phyloP scores from a whole-genome alignment of 2,888 invertebrate species.

The Caenorhabditis japonica region DNA sequence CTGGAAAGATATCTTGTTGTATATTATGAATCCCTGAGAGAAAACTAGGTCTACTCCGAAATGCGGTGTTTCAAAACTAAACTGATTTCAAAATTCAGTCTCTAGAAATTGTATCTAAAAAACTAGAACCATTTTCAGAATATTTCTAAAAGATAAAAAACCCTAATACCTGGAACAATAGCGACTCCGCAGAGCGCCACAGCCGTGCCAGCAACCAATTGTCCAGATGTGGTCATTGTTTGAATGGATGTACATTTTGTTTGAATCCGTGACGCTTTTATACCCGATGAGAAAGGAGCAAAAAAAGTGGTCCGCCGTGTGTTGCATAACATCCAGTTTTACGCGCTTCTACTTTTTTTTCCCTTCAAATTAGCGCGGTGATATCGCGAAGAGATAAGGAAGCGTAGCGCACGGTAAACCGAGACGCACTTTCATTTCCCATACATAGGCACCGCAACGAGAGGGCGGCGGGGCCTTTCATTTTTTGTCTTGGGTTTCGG shows the following conservation, averaged over 20 bases:
- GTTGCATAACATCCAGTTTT: conserved; percentile 48
- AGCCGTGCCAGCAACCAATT: conserved; percentile 44
- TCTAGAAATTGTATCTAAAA: too few relatives aligned
- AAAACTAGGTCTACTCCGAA: too few relatives aligned
- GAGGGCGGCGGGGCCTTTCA: too few relatives aligned
- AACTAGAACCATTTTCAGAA: too few relatives aligned
- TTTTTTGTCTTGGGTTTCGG: too few relatives aligned
- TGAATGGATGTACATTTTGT: conserved; percentile 16
- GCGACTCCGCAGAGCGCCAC: conserved; percentile 50
- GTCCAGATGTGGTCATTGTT: conserved; percentile 42
- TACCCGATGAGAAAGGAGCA: conserved; percentile 13
- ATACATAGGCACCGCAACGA: too few relatives aligned
- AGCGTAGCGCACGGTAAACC: too few relatives aligned
- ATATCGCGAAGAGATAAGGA: conserved; percentile 9
- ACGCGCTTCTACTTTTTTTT: conserved; percentile 30
- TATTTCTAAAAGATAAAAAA: too few relatives aligned
- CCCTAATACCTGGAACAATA: conserved; percentile 47
- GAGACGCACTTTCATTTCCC: too few relatives aligned
- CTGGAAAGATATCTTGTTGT: conserved; percentile 17
- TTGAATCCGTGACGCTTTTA: conserved; percentile 12
- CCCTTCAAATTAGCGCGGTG: neutral
- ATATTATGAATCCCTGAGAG: neutral
- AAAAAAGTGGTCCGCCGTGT: conserved; percentile 42
- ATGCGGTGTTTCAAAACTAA: too few relatives aligned
- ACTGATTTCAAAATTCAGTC: too few relatives aligned